Conservation (phyloP, 2,797 vertebrate species). For the Myotis myotis region DNA sequence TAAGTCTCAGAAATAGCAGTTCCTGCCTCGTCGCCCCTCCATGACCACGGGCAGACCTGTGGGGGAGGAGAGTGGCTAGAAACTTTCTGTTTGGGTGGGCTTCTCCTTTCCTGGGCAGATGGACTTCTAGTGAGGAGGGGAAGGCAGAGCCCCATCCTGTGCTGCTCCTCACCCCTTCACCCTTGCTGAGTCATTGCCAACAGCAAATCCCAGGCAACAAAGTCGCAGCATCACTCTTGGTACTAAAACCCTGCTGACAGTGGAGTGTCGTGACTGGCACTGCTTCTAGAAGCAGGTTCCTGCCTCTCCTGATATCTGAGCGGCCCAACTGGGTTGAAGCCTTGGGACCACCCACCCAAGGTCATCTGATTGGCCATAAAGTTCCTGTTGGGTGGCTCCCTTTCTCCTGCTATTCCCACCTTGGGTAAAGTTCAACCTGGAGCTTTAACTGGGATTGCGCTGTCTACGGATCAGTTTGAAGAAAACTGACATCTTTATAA, state of each 20-base stretch:
- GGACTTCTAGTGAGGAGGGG: neutral
- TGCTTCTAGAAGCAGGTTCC: neutral
- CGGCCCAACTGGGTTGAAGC: neutral
- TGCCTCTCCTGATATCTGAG: neutral
- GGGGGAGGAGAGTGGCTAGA: neutral
- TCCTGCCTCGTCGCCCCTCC: neutral
- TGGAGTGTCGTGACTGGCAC: neutral
- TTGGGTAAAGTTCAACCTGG: neutral
- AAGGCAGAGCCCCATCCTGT: neutral
- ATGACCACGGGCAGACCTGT: accelerated
- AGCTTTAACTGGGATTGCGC: neutral
- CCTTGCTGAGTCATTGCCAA: neutral
- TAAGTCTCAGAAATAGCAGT: neutral
- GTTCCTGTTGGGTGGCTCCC: neutral
- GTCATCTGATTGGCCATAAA: neutral
- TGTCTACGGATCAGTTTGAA: neutral
- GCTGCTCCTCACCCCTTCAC: too few species aligned
- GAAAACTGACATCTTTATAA: neutral
- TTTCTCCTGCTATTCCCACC: neutral
- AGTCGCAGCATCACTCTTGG: neutral
- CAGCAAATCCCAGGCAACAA: neutral
- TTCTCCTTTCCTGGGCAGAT: neutral
- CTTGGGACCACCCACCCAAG: neutral
- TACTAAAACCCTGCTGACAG: neutral
- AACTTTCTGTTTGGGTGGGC: neutral